Base-by-base conservation (phyloP, 2,113 vertebrate genomes). In the Lates calcarifer region DNA sequence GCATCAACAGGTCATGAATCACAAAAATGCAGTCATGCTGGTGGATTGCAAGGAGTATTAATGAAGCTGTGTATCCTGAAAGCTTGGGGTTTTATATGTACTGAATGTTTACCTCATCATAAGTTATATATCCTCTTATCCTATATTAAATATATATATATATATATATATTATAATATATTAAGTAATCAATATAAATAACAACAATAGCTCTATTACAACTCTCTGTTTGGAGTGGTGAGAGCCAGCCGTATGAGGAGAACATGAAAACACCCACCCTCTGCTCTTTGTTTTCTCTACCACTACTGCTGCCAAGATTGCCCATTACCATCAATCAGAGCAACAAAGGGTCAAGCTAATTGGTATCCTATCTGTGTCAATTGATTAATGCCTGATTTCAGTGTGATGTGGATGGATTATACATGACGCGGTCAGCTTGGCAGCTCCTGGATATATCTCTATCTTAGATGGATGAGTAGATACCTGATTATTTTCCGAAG, bases 291-390 rank as follows among this genome's bases (percentile, higher is more conserved):
- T 63, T 29, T 72, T 41, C 67, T 45, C 43, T 7, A 45, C 43
- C 15, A 45, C 22, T 3, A 24, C 31, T 43, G 29, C 20, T 51
- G 82, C 51, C 61, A 56, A n/a, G 24, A 77, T 61, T 24, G 43
- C 37, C 71, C 33, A 43, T 65, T 65, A 43, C 20, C 28, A 55
- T 77, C 68, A 81, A 49, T 74, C 62, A 73, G 56, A 77, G 22
- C 63, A 77, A 73, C 76, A 80, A 77, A 80, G 60, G 55, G 41
- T 67, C 56, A 69, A 57, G 51, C 67, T 77, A 45, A 81, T 65
- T 81, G 77, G 10, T n/a, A 26, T 67, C 72, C 28, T 28, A 33
- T 69, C 66, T n/a, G 68, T 51, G 56, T 35, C 13, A 67, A 33
- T 49, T 45, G 73, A 76, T 76, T 67, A 57, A 56, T 67, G 81